phyloP scores from a whole-genome alignment of 1,140 invertebrate genomes.

The Pseudobourletiella spinata region DNA sequence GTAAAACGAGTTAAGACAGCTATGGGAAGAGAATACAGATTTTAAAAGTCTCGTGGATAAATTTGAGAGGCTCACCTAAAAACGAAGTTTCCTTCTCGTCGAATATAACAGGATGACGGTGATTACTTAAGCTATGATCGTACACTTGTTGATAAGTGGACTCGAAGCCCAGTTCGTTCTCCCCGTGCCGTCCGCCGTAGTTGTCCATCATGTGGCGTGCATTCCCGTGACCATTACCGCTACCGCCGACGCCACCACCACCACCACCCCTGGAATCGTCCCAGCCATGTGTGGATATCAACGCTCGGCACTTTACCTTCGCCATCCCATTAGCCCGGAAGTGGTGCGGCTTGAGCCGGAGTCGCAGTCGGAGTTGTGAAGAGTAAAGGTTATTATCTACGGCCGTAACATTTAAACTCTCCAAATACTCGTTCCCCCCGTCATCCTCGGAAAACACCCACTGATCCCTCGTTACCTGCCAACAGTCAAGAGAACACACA shows the following conservation, averaged over 20 bases:
- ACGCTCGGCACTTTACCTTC: constrained; percentile 13
- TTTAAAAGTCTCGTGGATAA: too few species aligned
- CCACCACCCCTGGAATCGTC: neutral
- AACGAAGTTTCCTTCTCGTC: neutral
- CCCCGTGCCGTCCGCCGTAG: neutral
- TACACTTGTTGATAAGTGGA: neutral
- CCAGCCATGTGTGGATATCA: neutral
- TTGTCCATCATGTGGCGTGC: neutral
- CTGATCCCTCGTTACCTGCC: too few species aligned
- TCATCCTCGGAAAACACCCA: too few species aligned
- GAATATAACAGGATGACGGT: too few species aligned
- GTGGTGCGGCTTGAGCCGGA: constrained; percentile 5
- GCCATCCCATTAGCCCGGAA: constrained; percentile 13
- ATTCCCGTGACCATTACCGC: neutral
- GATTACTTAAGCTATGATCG: neutral
- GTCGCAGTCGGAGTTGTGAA: neutral
- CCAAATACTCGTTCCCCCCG: too few species aligned
- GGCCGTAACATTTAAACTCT: neutral
- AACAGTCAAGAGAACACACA: neutral
- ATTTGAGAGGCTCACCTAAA: neutral
- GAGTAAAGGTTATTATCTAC: neutral
- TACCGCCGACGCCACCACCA: neutral
- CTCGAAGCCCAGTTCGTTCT: neutral
- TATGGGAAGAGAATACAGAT: too few species aligned
- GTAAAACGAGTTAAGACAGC: too few species aligned